These are phyloP conservation scores for Catostylus mosaicus DNA, from an alignment of 30 jellyfish, hydroid and myxozoan genomes.

Conservation along the genomic window DNA sequence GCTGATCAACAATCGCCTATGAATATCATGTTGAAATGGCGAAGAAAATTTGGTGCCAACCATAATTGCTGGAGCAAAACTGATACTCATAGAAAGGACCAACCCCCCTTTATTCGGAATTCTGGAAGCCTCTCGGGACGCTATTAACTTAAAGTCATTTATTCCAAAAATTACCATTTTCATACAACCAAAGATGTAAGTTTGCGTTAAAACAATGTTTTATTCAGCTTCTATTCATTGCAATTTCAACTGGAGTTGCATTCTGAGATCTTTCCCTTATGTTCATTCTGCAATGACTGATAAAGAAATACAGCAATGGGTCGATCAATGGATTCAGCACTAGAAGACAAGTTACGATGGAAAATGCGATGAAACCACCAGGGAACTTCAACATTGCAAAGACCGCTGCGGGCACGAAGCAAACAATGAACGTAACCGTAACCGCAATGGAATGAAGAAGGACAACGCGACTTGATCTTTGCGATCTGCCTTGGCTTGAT, in stretches of 20 bases:
- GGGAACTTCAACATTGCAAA: constrained; percentile 24
- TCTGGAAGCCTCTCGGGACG: no score
- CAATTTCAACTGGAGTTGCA: neutral
- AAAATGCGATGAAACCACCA: constrained; percentile 21
- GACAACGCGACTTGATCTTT: neutral
- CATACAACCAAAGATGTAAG: no score
- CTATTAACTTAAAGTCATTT: no score
- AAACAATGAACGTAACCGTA: constrained; percentile 12
- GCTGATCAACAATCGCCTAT: no score
- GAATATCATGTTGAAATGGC: no score
- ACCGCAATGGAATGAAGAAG: constrained; percentile 22
- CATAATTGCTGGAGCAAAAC: no score
- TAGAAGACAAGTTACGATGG: constrained; percentile 13
- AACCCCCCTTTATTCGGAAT: no score
- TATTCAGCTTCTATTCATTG: no score
- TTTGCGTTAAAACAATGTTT: no score
- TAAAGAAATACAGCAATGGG: constrained; percentile 33
- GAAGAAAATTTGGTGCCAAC: no score
- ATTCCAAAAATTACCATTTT: no score
- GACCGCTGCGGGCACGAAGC: constrained; percentile 28
- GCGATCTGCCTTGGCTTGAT: neutral
- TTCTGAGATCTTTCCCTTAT: neutral
- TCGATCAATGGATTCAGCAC: constrained; percentile 38
- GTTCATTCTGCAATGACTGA: constrained; percentile 14
- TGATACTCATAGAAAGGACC: no score